Evolutionary conservation across 2,113 vertebrate species (phyloP).

Genomic region (Pheucticus melanocephalus): DNA sequence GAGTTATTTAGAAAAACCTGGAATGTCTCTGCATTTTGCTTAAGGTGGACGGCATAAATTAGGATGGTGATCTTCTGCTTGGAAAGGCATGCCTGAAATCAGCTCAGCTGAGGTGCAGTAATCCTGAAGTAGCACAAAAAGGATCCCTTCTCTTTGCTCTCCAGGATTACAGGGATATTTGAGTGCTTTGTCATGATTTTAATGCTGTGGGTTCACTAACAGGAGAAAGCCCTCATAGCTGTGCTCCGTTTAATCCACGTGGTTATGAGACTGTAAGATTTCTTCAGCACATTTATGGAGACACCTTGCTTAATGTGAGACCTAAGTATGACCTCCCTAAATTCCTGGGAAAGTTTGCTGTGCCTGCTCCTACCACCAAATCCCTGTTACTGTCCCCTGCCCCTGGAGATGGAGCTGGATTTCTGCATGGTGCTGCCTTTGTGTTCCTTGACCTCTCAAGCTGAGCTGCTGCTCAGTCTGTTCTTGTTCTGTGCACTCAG

Average conservation of each 20-base stretch:
- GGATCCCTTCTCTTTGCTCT: neutral
- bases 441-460: neutral
- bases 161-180: neutral
- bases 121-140: neutral
- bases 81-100: neutral
- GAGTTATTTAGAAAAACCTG: neutral
- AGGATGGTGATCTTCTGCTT: neutral
- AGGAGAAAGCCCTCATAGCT: neutral
- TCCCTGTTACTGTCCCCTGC: rapidly evolving
- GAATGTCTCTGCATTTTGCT: neutral
- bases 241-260: neutral
- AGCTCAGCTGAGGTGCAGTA: neutral
- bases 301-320: neutral
- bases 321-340: neutral
- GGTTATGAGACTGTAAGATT: neutral
- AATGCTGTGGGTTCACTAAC: neutral
- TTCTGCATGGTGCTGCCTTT: neutral
- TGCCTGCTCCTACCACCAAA: neutral
- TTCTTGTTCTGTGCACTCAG: rapidly evolving
- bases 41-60: neutral
- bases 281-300: neutral
- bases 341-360: neutral
- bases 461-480: neutral
- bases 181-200: neutral
- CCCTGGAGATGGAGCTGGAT: neutral